Conservation (phyloP, 2,113 vertebrate genomes). For the Ellobius talpinus region DNA sequence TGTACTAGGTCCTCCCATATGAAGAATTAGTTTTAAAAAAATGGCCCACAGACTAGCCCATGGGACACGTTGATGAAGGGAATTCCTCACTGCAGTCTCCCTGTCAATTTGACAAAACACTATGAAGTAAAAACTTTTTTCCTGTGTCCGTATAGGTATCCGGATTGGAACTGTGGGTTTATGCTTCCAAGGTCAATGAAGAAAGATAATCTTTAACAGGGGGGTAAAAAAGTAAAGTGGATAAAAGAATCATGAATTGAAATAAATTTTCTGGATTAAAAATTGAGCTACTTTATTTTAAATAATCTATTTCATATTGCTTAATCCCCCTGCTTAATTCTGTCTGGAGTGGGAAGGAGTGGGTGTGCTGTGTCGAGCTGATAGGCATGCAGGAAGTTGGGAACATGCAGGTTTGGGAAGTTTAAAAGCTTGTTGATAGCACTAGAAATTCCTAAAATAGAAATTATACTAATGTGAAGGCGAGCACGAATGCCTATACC, state of each 20-base stretch:
- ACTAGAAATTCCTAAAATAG: neutral
- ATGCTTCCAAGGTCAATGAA: conserved; percentile 53
- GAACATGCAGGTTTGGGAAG: neutral
- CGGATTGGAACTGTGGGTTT: neutral
- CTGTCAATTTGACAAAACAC: neutral
- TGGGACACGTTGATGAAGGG: neutral
- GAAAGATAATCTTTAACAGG: conserved; percentile 66
- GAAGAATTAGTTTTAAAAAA: neutral
- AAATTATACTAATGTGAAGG: conserved; percentile 22
- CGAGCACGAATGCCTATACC: neutral
- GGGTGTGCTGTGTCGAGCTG: neutral
- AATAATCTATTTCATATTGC: conserved; percentile 77
- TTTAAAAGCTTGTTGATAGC: conserved; percentile 39
- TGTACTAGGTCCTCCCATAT: no score
- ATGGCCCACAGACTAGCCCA: neutral
- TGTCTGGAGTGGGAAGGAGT: conserved; percentile 19
- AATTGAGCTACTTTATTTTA: conserved; percentile 74
- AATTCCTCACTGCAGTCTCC: neutral
- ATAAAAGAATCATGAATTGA: conserved; percentile 72
- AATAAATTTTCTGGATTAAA: conserved; percentile 79
- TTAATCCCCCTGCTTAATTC: conserved; percentile 77
- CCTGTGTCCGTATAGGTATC: neutral
- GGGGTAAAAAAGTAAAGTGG: conserved; percentile 53
- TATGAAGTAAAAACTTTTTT: neutral
- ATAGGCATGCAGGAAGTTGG: conserved; percentile 7